Base-by-base conservation (phyloP, 2,113 vertebrate genomes). In the Coreoperca whiteheadi region DNA sequence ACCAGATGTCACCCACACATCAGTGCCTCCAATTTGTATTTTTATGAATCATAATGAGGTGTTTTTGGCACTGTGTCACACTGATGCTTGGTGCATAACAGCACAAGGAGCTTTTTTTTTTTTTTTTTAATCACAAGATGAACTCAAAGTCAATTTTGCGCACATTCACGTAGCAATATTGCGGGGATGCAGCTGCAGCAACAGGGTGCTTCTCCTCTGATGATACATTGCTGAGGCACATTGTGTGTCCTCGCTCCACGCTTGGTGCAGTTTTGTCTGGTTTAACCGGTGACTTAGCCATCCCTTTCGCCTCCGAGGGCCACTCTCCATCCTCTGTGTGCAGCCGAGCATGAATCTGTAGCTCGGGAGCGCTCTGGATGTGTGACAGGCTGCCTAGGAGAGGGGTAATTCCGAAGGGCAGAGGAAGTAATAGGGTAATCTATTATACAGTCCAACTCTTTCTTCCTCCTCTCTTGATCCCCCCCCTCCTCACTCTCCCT, bases 381-480 rank as follows among this genome's bases (percentile, higher is more conserved):
- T 84, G 91, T 92, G 89, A 90, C 90, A 91, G 85, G 87, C 88
- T 87, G 81, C 89, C 79, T 51, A 3, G 61, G 85, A 88, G 85
- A 84, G 88, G 68, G 87, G 84, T 81, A 90, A 93, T 93, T 90
- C 87, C 84, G 84, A 95, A 94, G 94, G 93, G 90, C 92, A 94
- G 92, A 74, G 78, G 88, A 88, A 92, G 93, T 95, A 95, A 95
- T 94, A 93, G 94, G 94, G 92, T 95, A 92, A 94, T 94, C 92
- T 94, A 93, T 96, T 93, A 94, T 93, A 94, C 91, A 91, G 88
- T 83, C 87, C 82, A 81, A 85, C 74, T 92, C 90, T 89, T 86
- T 85, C 83, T 88, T 88, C 85, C 83, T 76, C 88, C 75, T 76
- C 57, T 43, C 78, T 50, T 34, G n/a, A 54, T 8, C 64, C 56